phyloP scores from a whole-genome alignment of 2,113 vertebrate genomes.

The Egretta garzetta region DNA sequence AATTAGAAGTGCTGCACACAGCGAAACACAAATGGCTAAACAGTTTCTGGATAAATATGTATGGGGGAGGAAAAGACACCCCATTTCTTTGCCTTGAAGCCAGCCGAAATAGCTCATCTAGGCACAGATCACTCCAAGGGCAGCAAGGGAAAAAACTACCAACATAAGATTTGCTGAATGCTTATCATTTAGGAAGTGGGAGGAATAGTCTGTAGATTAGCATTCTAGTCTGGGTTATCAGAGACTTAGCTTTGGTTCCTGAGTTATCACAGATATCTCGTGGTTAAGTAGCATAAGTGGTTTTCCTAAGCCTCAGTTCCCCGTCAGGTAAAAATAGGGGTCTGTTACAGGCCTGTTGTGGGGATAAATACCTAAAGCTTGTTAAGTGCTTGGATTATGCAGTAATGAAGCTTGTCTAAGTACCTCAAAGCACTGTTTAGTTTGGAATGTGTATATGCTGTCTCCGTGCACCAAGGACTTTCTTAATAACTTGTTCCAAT shows the following conservation, averaged over 20 bases:
- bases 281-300: slow-evolving; percentile 30
- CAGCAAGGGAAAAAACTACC: not conserved
- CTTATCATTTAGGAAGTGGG: not conserved
- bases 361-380: slow-evolving; percentile 24
- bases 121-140: not conserved
- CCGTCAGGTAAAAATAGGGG: slow-evolving; percentile 31
- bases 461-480: not conserved
- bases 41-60: not conserved
- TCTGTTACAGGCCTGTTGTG: not conserved
- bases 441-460: not conserved
- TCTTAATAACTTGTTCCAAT: not conserved
- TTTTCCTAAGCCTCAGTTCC: slow-evolving; percentile 33
- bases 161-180: not conserved
- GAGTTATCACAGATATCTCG: not conserved
- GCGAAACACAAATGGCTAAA: not conserved
- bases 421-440: not conserved
- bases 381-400: slow-evolving; percentile 13
- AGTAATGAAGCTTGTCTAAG: slow-evolving; percentile 12
- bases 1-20: not conserved
- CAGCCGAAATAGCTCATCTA: not conserved
- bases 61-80: not conserved
- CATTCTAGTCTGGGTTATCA: not conserved
- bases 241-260: not conserved
- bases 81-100: not conserved
- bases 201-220: not conserved